phyloP scores from a whole-genome alignment of 2,797 vertebrate genomes.

The Anableps anableps region DNA sequence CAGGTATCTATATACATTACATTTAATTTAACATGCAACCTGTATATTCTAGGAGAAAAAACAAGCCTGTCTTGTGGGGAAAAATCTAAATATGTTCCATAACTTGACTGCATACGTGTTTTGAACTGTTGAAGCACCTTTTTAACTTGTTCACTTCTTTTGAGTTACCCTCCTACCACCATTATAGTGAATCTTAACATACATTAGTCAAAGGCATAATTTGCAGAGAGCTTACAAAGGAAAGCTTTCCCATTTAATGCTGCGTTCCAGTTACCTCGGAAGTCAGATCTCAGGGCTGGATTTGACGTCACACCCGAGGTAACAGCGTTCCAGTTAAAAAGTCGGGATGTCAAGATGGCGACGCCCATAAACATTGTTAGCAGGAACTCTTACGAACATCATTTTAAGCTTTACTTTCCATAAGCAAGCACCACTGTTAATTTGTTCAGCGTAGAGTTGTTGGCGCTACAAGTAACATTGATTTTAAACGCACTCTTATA shows the following conservation, averaged over 20 bases:
- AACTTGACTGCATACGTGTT: background rate
- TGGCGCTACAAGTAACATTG: background rate
- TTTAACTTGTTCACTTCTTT: background rate
- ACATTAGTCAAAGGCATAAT: background rate
- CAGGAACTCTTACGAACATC: background rate
- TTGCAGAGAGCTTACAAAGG: background rate
- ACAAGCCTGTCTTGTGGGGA: background rate
- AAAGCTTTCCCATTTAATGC: background rate
- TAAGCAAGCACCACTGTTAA: background rate
- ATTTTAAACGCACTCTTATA: background rate
- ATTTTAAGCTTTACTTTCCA: background rate
- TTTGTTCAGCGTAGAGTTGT: background rate
- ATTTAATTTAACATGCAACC: background rate
- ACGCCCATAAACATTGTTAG: background rate
- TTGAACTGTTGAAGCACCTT: background rate
- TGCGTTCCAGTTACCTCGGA: conserved; percentile 1
- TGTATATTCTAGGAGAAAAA: background rate
- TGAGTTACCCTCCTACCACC: background rate
- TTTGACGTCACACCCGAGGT: background rate
- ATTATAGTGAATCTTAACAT: background rate
- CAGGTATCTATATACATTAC: background rate
- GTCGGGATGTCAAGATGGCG: background rate
- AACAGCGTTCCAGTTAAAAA: background rate
- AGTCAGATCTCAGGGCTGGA: background rate
- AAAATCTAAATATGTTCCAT: background rate